Conservation (phyloP, 2,113 vertebrate genomes). For the Plectropomus leopardus region DNA sequence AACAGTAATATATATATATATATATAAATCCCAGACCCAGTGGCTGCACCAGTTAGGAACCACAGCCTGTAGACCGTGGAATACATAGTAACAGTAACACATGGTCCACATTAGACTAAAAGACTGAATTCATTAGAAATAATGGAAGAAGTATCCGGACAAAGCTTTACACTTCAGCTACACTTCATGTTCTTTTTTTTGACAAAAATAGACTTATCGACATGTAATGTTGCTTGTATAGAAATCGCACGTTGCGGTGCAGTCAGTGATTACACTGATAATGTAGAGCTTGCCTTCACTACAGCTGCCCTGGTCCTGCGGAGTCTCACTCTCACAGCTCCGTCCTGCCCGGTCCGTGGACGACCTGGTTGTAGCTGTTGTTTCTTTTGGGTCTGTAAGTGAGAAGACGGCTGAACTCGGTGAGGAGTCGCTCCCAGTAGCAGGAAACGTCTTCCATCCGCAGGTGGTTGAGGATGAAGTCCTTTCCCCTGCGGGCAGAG, state of each 20-base stretch:
- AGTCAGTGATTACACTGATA: constrained; percentile 35
- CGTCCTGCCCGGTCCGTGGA: constrained; percentile 81
- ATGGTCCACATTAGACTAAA: not conserved
- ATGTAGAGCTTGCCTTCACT: constrained; percentile 2
- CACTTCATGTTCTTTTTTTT: no score
- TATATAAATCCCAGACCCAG: no score
- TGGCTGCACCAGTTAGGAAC: no score
- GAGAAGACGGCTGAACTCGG: constrained; percentile 88
- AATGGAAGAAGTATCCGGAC: not conserved
- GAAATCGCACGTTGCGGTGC: not conserved
- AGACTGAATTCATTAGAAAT: not conserved
- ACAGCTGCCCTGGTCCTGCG: not conserved
- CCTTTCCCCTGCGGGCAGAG: constrained; percentile 87
- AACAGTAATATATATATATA: no score
- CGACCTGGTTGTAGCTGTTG: constrained; percentile 86
- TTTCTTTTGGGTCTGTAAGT: constrained; percentile 89
- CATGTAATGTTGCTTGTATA: not conserved
- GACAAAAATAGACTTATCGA: not conserved
- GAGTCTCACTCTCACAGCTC: constrained; percentile 85
- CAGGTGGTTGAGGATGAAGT: constrained; percentile 92
- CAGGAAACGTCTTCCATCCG: constrained; percentile 93
- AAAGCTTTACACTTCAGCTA: not conserved
- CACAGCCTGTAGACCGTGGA: no score
- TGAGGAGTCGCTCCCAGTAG: constrained; percentile 95
- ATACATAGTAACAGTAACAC: no score